phyloP scores from a whole-genome alignment of 2,113 vertebrate species.

The Bubo bubo region DNA sequence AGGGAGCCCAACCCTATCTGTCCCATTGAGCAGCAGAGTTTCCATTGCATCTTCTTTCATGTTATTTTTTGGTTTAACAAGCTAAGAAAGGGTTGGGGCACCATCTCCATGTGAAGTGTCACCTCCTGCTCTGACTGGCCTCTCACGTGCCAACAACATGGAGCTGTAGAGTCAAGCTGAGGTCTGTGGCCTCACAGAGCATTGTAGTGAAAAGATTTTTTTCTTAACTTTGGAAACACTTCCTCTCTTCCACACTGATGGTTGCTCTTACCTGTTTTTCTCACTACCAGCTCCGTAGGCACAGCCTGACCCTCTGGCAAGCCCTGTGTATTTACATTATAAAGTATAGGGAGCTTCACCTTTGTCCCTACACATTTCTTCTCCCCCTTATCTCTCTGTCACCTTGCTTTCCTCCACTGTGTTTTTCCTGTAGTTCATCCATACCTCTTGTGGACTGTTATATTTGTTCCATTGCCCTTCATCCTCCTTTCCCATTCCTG shows the following conservation, averaged over 20 bases:
- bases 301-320: not conserved
- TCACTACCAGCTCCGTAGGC: not conserved
- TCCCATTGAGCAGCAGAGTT: not conserved
- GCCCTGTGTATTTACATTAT: not conserved
- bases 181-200: not conserved
- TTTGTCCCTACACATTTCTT: not conserved
- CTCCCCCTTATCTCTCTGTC: not conserved
- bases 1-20: not conserved
- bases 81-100: not conserved
- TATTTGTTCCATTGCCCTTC: not conserved
- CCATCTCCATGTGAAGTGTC: not conserved
- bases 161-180: not conserved
- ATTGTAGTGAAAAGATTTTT: not conserved
- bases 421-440: not conserved
- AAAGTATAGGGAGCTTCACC: not conserved
- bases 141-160: not conserved
- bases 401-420: not conserved
- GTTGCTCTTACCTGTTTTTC: not conserved
- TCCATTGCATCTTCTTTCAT: not conserved
- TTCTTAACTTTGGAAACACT: not conserved
- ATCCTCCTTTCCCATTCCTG: not conserved
- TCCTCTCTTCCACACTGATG: not conserved
- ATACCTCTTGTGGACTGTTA: not conserved
- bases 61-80: not conserved
- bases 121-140: not conserved